A percentile compares a stretch with the other conserved stretches of the same genome.
Evolutionary conservation across 2,113 vertebrate species (phyloP).

Genomic region (Uropsilus gracilis): DNA sequence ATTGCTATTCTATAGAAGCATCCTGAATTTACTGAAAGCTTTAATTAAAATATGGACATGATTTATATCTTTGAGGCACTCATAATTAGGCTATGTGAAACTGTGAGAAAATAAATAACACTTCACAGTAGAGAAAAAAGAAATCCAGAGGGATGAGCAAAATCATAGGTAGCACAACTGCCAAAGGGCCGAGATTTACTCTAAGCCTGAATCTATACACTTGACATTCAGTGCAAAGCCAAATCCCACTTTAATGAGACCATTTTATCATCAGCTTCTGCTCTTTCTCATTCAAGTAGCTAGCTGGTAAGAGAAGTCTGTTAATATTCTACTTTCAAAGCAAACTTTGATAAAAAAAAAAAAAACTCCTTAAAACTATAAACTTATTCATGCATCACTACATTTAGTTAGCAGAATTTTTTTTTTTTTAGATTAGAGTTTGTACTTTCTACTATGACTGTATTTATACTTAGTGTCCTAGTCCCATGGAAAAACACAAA

Average conservation of each 20-base stretch:
- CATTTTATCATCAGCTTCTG: conserved; percentile 53
- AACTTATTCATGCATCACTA: not conserved
- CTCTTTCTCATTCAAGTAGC: conserved; percentile 4
- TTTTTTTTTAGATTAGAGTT: not conserved
- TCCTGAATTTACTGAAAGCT: conserved; percentile 24
- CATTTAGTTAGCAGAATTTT: not conserved
- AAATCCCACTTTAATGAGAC: conserved; percentile 68
- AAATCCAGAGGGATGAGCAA: not conserved
- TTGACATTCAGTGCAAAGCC: conserved; percentile 56
- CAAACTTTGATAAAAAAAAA: conserved; percentile 45
- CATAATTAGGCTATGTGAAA: conserved; percentile 48
- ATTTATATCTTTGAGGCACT: conserved; percentile 14
- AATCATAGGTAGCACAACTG: not conserved
- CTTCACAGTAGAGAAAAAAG: not conserved
- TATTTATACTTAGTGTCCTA: not conserved
- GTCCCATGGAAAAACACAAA: not conserved
- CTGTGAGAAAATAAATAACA: conserved; percentile 56
- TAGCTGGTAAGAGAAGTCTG: conserved; percentile 36
- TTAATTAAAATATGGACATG: conserved; percentile 46
- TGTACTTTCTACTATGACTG: not conserved
- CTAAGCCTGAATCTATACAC: conserved; percentile 48
- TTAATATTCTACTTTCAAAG: conserved; percentile 52
- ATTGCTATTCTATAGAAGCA: not conserved
- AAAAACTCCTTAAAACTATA: not conserved
- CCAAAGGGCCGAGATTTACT: conserved; percentile 38